Percentiles rank a stretch among this genome's conserved stretches.
Evolutionary conservation across 2,888 invertebrate genomes (phyloP).

Genomic region (Drosophila barbarae): DNA sequence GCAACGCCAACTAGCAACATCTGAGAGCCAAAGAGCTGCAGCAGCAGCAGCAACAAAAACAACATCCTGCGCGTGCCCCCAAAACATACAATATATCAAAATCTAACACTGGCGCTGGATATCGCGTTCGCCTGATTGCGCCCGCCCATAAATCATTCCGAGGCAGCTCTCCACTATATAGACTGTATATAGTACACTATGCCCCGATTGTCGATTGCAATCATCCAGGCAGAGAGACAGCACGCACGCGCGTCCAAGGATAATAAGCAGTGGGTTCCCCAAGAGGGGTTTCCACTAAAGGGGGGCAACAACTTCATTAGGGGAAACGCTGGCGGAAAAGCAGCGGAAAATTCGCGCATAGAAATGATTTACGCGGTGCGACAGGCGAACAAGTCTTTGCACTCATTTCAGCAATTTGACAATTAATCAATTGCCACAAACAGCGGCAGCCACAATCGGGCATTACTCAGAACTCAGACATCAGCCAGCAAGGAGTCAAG

Average conservation of each 20-base stretch:
- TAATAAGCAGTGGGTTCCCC: conserved; percentile 17
- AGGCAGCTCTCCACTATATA: conserved; percentile 40
- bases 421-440: conserved; percentile 70
- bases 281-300: no score
- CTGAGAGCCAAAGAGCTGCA: conserved; percentile 10
- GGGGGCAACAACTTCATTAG: conserved; percentile 42
- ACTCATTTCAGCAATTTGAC: conserved; percentile 74
- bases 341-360: conserved; percentile 26
- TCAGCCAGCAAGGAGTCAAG: conserved; percentile 8
- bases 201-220: conserved; percentile 66
- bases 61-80: conserved; percentile 72
- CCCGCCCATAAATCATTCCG: conserved; percentile 64
- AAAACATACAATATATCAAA: conserved; percentile 70
- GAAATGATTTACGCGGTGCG: conserved; percentile 68
- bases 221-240: conserved; percentile 61
- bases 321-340: conserved; percentile 9
- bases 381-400: conserved; percentile 73
- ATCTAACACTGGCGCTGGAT: conserved; percentile 65
- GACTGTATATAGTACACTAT: conserved; percentile 12
- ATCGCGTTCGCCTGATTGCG: conserved; percentile 67
- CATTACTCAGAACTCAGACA: conserved; percentile 50
- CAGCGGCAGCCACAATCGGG: conserved; percentile 45
- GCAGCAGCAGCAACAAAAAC: conserved; percentile 18
- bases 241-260: conserved; percentile 67
- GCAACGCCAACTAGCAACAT: conserved; percentile 24